phyloP scores from a whole-genome alignment of 1,140 invertebrate genomes.

The Drosophila watanabei region DNA sequence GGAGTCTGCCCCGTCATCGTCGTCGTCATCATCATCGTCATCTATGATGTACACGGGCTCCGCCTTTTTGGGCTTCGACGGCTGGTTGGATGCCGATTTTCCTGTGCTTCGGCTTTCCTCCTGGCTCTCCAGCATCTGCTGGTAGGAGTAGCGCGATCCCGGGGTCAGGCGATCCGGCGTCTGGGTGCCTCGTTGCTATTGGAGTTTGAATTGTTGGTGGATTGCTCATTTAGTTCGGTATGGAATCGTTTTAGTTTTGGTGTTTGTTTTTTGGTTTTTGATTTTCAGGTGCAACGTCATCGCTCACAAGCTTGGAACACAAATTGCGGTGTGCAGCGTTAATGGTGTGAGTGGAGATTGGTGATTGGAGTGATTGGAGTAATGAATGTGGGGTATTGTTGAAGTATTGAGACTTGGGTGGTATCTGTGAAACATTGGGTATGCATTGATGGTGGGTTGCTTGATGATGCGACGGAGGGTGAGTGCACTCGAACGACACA shows the following conservation, averaged over 20 bases:
- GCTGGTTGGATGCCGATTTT: conserved; percentile 6
- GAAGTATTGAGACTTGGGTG: not conserved
- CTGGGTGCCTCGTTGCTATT: conserved; percentile 75
- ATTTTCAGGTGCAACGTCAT: conserved; percentile 45
- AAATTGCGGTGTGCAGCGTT: conserved; percentile 52
- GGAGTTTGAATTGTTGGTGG: conserved; percentile 56
- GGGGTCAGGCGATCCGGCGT: conserved; percentile 62
- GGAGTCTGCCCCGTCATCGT: conserved; percentile 10
- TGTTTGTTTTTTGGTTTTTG: conserved; percentile 22
- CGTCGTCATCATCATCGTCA: conserved; percentile 73
- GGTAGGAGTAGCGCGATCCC: conserved; percentile 71
- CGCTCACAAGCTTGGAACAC: conserved; percentile 50
- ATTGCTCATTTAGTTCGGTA: conserved; percentile 52
- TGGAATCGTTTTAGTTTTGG: conserved; percentile 42
- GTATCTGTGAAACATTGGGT: conserved; percentile 13
- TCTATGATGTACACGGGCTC: conserved; percentile 81
- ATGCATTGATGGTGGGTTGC: conserved; percentile 16
- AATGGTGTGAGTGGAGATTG: conserved; percentile 30
- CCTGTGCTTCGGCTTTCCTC: conserved; percentile 17
- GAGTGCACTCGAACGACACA: conserved; percentile 41
- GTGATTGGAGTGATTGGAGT: not conserved
- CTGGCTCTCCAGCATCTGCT: conserved; percentile 72
- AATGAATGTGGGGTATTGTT: not conserved
- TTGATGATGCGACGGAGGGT: conserved; percentile 10
- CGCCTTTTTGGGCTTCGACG: conserved; percentile 61